Evolutionary conservation across 2,113 vertebrate species (phyloP), one percentile per base, ranked within the genome.

Genomic region (Miniopterus natalensis): DNA sequence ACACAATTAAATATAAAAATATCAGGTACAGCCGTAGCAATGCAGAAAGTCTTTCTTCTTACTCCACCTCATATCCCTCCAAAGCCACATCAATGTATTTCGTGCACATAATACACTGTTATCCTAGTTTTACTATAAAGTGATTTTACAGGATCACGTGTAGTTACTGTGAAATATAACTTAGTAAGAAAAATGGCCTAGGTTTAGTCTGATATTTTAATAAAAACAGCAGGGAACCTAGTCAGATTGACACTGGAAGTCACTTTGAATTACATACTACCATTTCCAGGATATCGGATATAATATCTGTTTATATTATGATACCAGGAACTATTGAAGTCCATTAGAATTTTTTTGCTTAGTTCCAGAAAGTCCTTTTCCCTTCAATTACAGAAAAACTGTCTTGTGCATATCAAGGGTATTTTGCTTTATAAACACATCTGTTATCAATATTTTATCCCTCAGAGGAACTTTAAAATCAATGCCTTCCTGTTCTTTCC

Each of bases 181-280:
- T 95, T 96, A 75, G 63, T 77, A 89, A 94, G 53, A 74, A 94
- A 93, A 96, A 79, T 96, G 55, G 42, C 23, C 68, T 70, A 63
- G 29, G 20, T 77, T 92, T 96, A 86, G 84, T 95, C 68, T 91
- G 74, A 47, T 87, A 57, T 90, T 81, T 97, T 95, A 94, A 95
- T 90, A 70, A 88, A 85, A 96, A 91, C 68, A 89, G 45, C 31
- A 90, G 71, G 83, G 11, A 89, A 70, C 45, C 78, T 84, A 61
- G 10, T 95, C 53, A 84, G 31, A 51, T 89, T 91, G 80, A 68
- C 51, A 57, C 25, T 75, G 23, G 59, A 80, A 89, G 42, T 93
- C 57, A 87, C 59, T 97, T 94, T 94, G 93, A 75, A 92, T 95
- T 78, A 80, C 66, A 92, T 8, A 63, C 47, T 59, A 61, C 74